A percentile compares a stretch with the other conserved stretches of the same genome.
Evolutionary conservation across 2,888 invertebrate genomes (phyloP).

Genomic region (Acholoe squamosa): DNA sequence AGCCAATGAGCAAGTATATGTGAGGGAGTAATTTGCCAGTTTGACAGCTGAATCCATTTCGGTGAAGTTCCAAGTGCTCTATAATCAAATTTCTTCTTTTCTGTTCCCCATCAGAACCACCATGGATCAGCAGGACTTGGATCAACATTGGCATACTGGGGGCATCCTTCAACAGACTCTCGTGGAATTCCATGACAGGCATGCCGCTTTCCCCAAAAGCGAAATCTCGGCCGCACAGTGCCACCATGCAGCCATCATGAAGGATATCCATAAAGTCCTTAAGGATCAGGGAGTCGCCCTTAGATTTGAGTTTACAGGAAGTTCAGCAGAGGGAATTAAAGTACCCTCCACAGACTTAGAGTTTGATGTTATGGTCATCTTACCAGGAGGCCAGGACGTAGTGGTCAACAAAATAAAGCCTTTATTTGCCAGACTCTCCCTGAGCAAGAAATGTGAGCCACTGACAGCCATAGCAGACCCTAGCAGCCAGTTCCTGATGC

Average conservation of each 20-base stretch:
- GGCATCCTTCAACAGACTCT: neutral
- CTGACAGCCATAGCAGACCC: neutral
- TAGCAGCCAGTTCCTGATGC: neutral
- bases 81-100: too few relatives aligned
- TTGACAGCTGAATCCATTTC: too few relatives aligned
- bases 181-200: neutral
- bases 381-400: neutral
- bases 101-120: too few relatives aligned
- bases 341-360: neutral
- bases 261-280: neutral
- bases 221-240: neutral
- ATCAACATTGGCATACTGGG: neutral
- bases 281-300: neutral
- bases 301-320: neutral
- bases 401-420: neutral
- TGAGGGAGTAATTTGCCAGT: too few relatives aligned
- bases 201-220: neutral
- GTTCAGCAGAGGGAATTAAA: neutral
- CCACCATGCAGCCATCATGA: neutral
- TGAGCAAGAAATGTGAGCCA: neutral
- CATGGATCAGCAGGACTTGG: neutral
- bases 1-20: too few relatives aligned
- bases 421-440: neutral
- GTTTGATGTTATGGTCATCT: constrained; percentile 21
- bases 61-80: too few relatives aligned